Evolutionary conservation across 2,113 vertebrate genomes (phyloP).

Genomic region (Maccullochella peelii): DNA sequence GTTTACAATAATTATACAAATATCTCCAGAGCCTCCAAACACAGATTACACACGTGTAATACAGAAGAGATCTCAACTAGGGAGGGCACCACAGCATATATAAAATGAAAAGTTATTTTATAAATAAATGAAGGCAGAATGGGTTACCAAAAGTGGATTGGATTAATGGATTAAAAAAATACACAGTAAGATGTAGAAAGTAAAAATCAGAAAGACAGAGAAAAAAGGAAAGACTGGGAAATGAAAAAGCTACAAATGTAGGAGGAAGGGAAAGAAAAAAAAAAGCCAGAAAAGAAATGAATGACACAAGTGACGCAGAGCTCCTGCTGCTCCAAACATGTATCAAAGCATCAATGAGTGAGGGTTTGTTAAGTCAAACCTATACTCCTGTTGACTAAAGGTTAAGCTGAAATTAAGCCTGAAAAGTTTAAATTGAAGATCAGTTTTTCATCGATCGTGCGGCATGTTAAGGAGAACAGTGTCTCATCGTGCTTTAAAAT

Average conservation of each 20-base stretch:
- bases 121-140: too few relatives aligned
- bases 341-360: background rate
- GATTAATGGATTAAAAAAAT: background rate
- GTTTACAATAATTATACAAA: background rate
- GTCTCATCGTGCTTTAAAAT: background rate
- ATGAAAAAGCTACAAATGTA: background rate
- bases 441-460: background rate
- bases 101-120: too few relatives aligned
- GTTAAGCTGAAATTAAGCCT: background rate
- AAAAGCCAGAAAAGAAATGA: background rate
- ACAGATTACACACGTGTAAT: background rate
- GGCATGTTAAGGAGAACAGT: background rate
- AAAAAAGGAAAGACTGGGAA: background rate
- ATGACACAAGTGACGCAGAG: background rate
- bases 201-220: background rate
- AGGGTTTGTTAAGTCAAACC: background rate
- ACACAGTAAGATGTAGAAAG: background rate
- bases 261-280: background rate
- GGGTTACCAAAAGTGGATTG: background rate
- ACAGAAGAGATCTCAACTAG: background rate
- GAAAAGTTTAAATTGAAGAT: background rate
- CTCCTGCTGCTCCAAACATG: background rate
- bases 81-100: background rate
- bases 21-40: background rate
- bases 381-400: background rate